A percentile compares a stretch with the other conserved stretches of the same genome.
Conservation (phyloP, 2,113 vertebrate genomes). For the Urocitellus parryii region DNA sequence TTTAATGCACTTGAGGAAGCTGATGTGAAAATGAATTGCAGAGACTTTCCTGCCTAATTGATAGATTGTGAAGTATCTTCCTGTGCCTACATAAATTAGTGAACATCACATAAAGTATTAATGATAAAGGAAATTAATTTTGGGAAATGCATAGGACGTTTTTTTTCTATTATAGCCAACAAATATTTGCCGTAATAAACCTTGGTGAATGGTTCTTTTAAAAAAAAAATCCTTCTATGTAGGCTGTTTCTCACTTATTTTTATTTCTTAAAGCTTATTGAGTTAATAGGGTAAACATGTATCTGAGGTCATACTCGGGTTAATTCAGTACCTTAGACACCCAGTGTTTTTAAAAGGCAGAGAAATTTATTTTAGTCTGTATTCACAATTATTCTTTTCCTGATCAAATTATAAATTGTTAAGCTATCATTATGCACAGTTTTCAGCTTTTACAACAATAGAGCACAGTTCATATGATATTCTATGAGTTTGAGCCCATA, state of each 20-base stretch:
- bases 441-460: constrained; percentile 5
- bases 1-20: background rate
- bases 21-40: background rate
- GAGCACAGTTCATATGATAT: background rate
- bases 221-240: background rate
- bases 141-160: background rate
- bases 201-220: background rate
- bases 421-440: background rate
- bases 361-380: constrained; percentile 1
- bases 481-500: background rate
- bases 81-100: background rate
- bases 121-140: background rate
- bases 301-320: background rate
- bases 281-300: background rate
- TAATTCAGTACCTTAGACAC: background rate
- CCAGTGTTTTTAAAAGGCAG: background rate
- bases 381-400: background rate
- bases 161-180: background rate
- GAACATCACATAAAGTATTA: background rate
- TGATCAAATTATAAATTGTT: constrained; percentile 13
- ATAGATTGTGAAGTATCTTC: background rate
- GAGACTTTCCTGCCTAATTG: background rate
- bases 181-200: background rate
- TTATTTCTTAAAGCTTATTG: constrained; percentile 35
- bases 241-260: background rate